Evolutionary conservation across 2,888 invertebrate species (phyloP), one percentile per base, ranked within the genome.

Genomic region (Coenonympha arcania): DNA sequence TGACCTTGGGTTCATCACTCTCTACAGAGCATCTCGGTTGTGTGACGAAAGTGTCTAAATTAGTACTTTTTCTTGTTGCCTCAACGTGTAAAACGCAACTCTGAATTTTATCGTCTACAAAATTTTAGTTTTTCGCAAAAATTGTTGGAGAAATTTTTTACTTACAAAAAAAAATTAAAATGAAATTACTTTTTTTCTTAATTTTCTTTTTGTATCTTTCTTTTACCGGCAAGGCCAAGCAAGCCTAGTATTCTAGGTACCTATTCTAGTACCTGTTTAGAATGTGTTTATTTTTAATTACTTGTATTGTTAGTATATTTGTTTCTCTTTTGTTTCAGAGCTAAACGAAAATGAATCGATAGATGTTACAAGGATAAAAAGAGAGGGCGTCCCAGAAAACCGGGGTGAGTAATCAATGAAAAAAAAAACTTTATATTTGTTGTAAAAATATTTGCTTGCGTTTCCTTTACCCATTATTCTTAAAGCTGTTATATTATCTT

Each of bases 361-460:
- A 65, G 82, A 85, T 59, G 80, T 76, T 37, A 71, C 84, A 52
- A 80, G 87, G 58, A 78, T 83, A 64, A 87, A 87, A 71, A 73
- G 87, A 50, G 84, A 87, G 61, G 78, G 79, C 49, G 82, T 80
- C 60, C 79, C 80, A 55, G 86, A 83, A 72, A 87, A 87, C 72
- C 82, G 85, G 82, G 87, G 87, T 87, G 64, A 73, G 87, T 69
- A 42, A 20, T 42, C 19, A 1, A 30, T 9, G 6, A 4, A 11
- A 4, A 42, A 39, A 30, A 26, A 13, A 43, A 54, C 44, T 11
- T 42, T 50, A 15, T 46, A 18, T 20, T 11, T 50, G 19, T 56
- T 61, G 56, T 59, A 61, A 49, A 48, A 57, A 57, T 50, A 44
- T 3, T 28, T 52, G 60, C 58, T 58, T 61, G 53, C 50, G 41